Base-by-base conservation (phyloP, 2,888 invertebrate genomes). In the Argynnis bischoffii region DNA sequence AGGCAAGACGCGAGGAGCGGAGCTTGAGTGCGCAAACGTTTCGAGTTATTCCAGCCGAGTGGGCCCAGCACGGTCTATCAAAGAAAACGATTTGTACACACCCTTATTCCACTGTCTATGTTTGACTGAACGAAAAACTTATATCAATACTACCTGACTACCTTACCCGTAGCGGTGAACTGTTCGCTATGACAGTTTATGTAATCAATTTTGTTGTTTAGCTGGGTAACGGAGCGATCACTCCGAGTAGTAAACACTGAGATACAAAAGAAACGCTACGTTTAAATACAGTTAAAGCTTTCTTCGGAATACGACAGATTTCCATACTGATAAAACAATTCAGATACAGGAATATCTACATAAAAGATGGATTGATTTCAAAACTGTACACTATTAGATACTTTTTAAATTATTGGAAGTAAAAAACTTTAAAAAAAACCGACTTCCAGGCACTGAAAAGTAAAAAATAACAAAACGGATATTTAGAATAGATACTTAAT, bases 11-110 rank as follows among this genome's bases (percentile, higher is more conserved):
- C 72, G 77, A 76, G 72, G 77, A 73, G 69, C 66, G 67, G 70
- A 70, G 75, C 74, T 74, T 70, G 76, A 75, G 76, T 78, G 79
- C 82, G 81, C 81, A 82, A 87, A 85, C 83, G 84, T 81, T 83
- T 78, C 79, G 80, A 83, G 80, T 88, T 89, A 85, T 86, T 89
- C 85, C 87, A 80, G 79, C 77, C 81, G 85, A 86, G 79, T 81
- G 84, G 74, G 77, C 80, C 75, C 74, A 80, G 79, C 79, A 73
- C 74, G 73, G 74, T 83, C 79, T 86, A 82, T 84, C 84, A 84
- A 85, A 84, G 85, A 84, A 87, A 88, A 86, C 84, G 85, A 86
- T 87, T 87, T 87, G 84, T 84, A 83, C 82, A 84, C 83, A 81
- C 78, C 78, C 80, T 79, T 80, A 78, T 80, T 77, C 76, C 71